A percentile compares a stretch with the other conserved stretches of the same genome.
phyloP scores from a whole-genome alignment of 2,113 vertebrate genomes.

The Syngnathus scovelli region DNA sequence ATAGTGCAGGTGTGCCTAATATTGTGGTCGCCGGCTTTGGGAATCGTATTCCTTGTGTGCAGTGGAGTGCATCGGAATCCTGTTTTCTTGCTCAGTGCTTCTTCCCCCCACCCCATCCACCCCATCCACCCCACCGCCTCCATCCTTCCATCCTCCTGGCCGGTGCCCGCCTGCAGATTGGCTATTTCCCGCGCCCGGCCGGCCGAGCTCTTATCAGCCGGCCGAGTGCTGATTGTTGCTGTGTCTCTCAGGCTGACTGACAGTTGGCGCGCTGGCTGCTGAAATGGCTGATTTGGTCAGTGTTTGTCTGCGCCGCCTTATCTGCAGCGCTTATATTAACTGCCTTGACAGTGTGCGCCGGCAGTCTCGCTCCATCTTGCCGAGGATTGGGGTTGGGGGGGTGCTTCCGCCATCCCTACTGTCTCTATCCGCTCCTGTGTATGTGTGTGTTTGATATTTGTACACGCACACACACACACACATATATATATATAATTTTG shows the following conservation, averaged over 20 bases:
- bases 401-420: conserved; percentile 12
- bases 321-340: conserved; percentile 78
- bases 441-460: background rate
- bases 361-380: conserved; percentile 72
- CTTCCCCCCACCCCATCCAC: conserved; percentile 22
- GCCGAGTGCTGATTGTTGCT: conserved; percentile 72
- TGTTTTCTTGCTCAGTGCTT: conserved; percentile 34
- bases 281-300: conserved; percentile 77
- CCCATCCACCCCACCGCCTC: background rate
- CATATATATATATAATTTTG: background rate
- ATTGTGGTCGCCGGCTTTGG: background rate
- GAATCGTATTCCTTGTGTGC: conserved; percentile 13
- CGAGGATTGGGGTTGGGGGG: background rate
- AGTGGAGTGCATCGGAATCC: background rate
- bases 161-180: conserved; percentile 61
- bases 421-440: conserved; percentile 37
- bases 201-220: conserved; percentile 72
- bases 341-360: conserved; percentile 73
- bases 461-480: background rate
- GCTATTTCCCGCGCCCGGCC: conserved; percentile 70
- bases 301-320: conserved; percentile 77
- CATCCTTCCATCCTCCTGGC: conserved; percentile 10
- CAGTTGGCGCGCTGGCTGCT: conserved; percentile 66
- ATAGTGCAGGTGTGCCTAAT: conserved; percentile 1
- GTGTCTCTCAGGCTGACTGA: conserved; percentile 77